Base-by-base conservation (phyloP, 2,888 invertebrate species). In the Frankliniella fusca region DNA sequence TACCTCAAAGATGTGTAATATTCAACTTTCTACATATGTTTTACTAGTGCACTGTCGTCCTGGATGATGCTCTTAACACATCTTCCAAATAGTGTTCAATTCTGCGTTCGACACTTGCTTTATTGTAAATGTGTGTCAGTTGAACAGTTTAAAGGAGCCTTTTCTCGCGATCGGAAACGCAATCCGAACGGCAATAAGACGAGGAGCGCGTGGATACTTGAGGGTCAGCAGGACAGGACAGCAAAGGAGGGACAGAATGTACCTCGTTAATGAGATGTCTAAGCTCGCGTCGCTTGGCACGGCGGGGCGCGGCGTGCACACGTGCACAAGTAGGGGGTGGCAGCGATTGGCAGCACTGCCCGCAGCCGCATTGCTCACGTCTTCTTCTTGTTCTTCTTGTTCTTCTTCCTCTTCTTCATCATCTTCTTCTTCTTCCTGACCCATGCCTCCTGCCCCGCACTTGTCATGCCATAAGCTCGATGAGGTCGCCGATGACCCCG, bases 231-330 rank as follows among this genome's bases (percentile, higher is more conserved):
- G 61, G 70, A 27, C 70, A 27, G 23, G 70, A 76, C 70, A 23
- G n/a, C n/a, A n/a, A n/a, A n/a, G n/a, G n/a, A n/a, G 70, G 70
- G 20, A 76, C 61, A 61, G 61, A 61, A 27, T 10, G 54, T 20
- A 11, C 27, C 70, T 76, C 70, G 70, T 76, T 76, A 76, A 76
- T 76, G 70, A 76, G 70, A 76, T 76, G 70, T 76, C 27, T 7
- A 61, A n/a, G 61, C 61, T 0, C 61, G 61, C 61, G 61, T 54
- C 3, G 54, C 15, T 1, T 2, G n/a, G 61, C 61, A 0, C 15
- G 15, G 61, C 61, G 18, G 15, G 54, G 54, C 54, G 38, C 5
- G 38, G 38, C 38, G 38, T 38, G 54, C 18, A 54, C 54, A 20
- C 18, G 54, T 20, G 15, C 54, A 54, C 54, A 15, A 54, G 54